Base-by-base conservation (phyloP, 2,113 vertebrate genomes). In the Salvelinus sp. region DNA sequence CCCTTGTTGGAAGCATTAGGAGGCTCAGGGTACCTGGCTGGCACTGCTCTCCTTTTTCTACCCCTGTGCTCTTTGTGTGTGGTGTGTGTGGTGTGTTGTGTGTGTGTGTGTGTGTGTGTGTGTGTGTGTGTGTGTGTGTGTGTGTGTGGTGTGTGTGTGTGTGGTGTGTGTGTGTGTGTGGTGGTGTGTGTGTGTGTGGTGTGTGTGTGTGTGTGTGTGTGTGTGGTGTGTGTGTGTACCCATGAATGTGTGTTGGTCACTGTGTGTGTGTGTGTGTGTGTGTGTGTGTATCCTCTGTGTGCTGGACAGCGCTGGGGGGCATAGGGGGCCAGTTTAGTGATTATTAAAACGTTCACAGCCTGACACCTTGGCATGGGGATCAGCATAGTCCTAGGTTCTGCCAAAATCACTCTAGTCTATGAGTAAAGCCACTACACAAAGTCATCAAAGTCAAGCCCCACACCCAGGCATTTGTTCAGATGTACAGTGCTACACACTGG, bases 1-100 rank as follows among this genome's bases (percentile, higher is more conserved):
- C 78, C 65, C 82, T 47, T 76, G 23, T n/a, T 74, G 33, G 23
- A 74, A 13, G 23, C 14, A 38, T 25, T 6, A 62, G 70, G 22
- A n/a, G 38, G 38, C 38, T 44, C 38, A 44, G 7, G 38, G 38
- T 50, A 72, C 62, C 10, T 25, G 4, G 64, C 14, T 66, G 64
- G 64, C 64, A 30, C 64, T 66, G 25, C 25, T 14, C 25, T 28
- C 64, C 64, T 23, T 12, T 66, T 9, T 44, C 38, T 2, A 9
- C 38, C 38, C 38, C 9, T 44, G 38, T 44, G 38, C 38, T 12
- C 38, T 44, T 44, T 44, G 38, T 1, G 38, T 38, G 33, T 33
- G 33, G 33, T 33, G 30, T 30, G 28, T 30, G 28, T 38, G 28
- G n/a, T 9, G 38, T 44, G 38, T 44, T 44, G 38, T 38, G 7